Evolutionary conservation across 92 coral and sea anemone genomes (phyloP), one percentile per base, ranked within the genome.

Genomic region (Nematostella vectensis): DNA sequence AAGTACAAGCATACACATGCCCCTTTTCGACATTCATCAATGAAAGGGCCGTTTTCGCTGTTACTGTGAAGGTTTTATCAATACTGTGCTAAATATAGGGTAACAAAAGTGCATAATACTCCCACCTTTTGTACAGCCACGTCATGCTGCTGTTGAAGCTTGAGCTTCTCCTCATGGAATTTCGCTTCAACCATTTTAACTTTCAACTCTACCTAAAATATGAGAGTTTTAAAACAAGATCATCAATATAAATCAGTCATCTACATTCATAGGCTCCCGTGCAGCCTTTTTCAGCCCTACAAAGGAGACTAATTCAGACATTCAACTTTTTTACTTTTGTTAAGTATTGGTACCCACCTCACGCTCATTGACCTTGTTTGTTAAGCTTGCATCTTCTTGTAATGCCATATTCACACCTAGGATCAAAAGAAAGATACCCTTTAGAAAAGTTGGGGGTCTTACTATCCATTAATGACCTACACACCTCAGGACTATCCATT

Each of bases 41-140:
- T 6, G 40, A 33, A 33, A 15, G 40, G 40, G 15, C 40, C 15
- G 40, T n/a, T n/a, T n/a, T n/a, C 21, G 33, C 1, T 8, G 3
- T 30, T 20, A 30, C 19, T 18, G 2, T 29, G 11, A 54, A 50
- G 27, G n/a, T n/a, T n/a, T n/a, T n/a, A n/a, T n/a, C n/a, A n/a
- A n/a, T n/a, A n/a, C n/a, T n/a, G n/a, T n/a, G n/a, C n/a, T n/a
- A n/a, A n/a, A n/a, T n/a, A n/a, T n/a, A n/a, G n/a, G n/a, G n/a
- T n/a, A n/a, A n/a, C n/a, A n/a, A n/a, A n/a, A n/a, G n/a, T n/a
- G n/a, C n/a, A n/a, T n/a, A n/a, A n/a, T n/a, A n/a, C n/a, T n/a
- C n/a, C n/a, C n/a, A 85, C 98, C 88, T 91, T 91, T 69, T 91
- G 98, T 19, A 86, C 87, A 28, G 96, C 94, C 27, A 91, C 81